Evolutionary conservation across 2,113 vertebrate genomes (phyloP), one percentile per base, ranked within the genome.

Genomic region (Ammodytes dubius): DNA sequence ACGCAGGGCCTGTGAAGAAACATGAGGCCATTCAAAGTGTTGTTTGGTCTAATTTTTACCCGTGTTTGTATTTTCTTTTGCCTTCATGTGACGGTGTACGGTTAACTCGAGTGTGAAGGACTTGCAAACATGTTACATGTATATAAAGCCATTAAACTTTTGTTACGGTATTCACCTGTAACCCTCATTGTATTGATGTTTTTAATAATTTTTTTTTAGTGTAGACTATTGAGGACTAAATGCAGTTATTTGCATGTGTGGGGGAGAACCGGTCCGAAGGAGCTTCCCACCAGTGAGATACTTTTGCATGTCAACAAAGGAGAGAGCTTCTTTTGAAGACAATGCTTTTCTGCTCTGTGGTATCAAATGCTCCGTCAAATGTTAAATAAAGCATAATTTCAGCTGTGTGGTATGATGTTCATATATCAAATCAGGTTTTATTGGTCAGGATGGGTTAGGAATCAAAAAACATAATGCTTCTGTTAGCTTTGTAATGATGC

Each of bases 121-220:
- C 69, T 77, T 77, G 78, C 70, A 88, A 86, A 83, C 53, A 15
- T 65, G 59, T 70, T 70, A 72, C 63, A 49, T 92, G 86, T 92
- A 88, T 57, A 90, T 90, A 91, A 89, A 92, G 77, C 88, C 88
- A 90, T 93, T 86, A n/a, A 83, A 73, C 2, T 68, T 83, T 80
- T 86, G 78, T 84, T 83, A 73, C 82, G 61, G 72, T 86, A 70
- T 85, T 85, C 46, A 79, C 56, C 73, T 83, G 88, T 91, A 84
- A 90, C 87, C 43, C 58, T 78, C 43, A 40, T 87, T 87, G 85
- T 81, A 72, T 85, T 75, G 50, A 79, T 84, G 66, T 89, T 74
- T 84, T 66, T 15, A 83, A 77, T 56, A 69, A 3, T 87, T 81
- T 75, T 87, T 82, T 27, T 82, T 27, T 61, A 74, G 71, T 57